phyloP scores from a whole-genome alignment of 1,140 invertebrate species.

The Ladona fulva region DNA sequence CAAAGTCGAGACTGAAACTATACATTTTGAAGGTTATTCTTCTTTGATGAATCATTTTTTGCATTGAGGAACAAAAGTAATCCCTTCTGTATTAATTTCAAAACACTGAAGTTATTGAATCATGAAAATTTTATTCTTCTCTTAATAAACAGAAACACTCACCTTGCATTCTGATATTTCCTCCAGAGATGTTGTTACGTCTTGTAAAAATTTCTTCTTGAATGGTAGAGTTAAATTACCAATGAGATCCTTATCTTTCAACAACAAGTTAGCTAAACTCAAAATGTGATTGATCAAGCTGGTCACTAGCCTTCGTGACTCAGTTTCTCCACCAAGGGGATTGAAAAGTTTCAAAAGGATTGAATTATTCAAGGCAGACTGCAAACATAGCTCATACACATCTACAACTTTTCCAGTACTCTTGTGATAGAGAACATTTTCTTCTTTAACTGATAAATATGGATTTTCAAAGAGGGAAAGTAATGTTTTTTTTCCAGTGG shows the following conservation, averaged over 20 bases:
- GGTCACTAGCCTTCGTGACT: neutral
- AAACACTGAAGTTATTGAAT: too few species aligned
- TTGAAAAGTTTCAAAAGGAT: neutral
- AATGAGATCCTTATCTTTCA: conserved; percentile 31
- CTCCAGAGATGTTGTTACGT: conserved; percentile 26
- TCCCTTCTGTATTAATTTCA: too few species aligned
- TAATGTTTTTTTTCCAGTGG: neutral
- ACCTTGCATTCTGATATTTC: conserved; percentile 16
- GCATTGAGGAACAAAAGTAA: too few species aligned
- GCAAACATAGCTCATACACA: neutral
- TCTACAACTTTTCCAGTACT: neutral
- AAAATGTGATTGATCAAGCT: neutral
- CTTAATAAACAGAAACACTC: neutral
- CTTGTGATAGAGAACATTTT: neutral
- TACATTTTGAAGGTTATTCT: too few species aligned
- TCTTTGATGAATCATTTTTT: too few species aligned
- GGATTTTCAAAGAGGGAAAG: neutral
- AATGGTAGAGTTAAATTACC: conserved; percentile 36
- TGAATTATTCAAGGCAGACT: neutral
- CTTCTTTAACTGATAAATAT: neutral
- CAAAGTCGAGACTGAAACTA: too few species aligned
- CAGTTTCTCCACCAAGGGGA: neutral
- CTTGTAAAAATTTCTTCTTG: conserved; percentile 30
- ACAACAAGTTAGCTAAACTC: conserved; percentile 27
- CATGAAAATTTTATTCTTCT: too few species aligned